These are phyloP conservation scores for Indicator indicator DNA, from an alignment of 2,113 vertebrate species.

Conservation along the genomic window DNA sequence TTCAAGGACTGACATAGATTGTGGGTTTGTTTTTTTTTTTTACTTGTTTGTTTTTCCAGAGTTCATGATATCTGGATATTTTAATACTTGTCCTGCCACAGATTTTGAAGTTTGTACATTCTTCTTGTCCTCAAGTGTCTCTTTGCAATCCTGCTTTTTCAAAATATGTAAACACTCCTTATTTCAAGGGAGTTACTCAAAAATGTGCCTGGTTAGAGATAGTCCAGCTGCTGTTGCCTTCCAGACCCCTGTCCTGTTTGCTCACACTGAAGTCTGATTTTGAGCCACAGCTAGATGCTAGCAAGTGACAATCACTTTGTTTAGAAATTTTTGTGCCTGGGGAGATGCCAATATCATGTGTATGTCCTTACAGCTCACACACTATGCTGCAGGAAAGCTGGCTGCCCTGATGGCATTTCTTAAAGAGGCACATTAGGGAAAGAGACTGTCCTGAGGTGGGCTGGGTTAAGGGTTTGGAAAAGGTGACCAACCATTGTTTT, in stretches of 20 bases:
- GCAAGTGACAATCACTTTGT: slow-evolving; percentile 23
- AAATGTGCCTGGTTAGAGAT: slow-evolving; percentile 56
- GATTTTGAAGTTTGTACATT: slow-evolving; percentile 42
- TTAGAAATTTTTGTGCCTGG: slow-evolving; percentile 21
- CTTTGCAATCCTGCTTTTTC: slow-evolving; percentile 24
- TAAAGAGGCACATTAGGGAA: neutral
- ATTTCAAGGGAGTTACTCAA: slow-evolving; percentile 49
- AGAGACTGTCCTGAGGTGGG: neutral
- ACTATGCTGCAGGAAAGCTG: neutral
- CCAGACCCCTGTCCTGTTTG: neutral
- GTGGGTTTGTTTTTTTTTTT: neutral
- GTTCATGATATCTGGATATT: slow-evolving; percentile 1
- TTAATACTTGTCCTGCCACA: neutral
- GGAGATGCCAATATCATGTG: neutral
- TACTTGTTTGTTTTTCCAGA: neutral
- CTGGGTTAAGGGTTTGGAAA: neutral
- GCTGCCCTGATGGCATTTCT: neutral
- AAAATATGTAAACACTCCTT: slow-evolving; percentile 60
- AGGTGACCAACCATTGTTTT: neutral
- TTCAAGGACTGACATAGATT: neutral
- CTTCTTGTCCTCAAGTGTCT: slow-evolving; percentile 58
- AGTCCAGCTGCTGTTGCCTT: slow-evolving; percentile 48
- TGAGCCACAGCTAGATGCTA: neutral
- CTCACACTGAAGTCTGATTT: slow-evolving; percentile 1
- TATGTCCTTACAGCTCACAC: neutral